phyloP scores from a whole-genome alignment of 2,113 vertebrate genomes.

The Pitta sordida region DNA sequence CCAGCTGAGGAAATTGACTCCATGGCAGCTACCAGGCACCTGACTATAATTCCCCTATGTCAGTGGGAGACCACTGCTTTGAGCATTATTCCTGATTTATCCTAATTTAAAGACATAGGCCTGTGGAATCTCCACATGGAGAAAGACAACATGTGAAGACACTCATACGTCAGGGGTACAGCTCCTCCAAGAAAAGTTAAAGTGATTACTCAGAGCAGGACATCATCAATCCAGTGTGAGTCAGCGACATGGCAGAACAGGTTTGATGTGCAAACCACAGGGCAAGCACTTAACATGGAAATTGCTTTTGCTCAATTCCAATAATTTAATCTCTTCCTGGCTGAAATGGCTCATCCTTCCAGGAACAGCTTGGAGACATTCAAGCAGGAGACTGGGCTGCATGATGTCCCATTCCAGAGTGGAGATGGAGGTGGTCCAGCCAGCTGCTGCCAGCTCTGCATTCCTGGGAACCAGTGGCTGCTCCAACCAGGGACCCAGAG shows the following conservation, averaged over 20 bases:
- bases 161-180: background rate
- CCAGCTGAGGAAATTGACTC: background rate
- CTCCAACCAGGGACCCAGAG: background rate
- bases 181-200: background rate
- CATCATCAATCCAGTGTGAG: background rate
- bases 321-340: slow-evolving; percentile 21
- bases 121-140: background rate
- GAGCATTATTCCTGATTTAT: background rate
- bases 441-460: background rate
- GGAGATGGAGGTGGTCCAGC: background rate
- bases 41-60: rapidly evolving
- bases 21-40: background rate
- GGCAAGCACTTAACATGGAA: background rate
- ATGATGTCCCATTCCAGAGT: background rate
- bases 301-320: background rate
- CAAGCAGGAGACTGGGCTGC: background rate
- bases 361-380: slow-evolving; percentile 2
- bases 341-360: slow-evolving; percentile 26
- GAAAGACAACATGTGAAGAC: background rate
- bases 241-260: background rate
- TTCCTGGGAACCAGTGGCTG: background rate
- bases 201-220: background rate
- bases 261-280: background rate
- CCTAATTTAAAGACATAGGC: background rate
- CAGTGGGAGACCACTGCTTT: background rate